Base-by-base conservation (phyloP, 2,888 invertebrate genomes). In the Sycophila texana region DNA sequence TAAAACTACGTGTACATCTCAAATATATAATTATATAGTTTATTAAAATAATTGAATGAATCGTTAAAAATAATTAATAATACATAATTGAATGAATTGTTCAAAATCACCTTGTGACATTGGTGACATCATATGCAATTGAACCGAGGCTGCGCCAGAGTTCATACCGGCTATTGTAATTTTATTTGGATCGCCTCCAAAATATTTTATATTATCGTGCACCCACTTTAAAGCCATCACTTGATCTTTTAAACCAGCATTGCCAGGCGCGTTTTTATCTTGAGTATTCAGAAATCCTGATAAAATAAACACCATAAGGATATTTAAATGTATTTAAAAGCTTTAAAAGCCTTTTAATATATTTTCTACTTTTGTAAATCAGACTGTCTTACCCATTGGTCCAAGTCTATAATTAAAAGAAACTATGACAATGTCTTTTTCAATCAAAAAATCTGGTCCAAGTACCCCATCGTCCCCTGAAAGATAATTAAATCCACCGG, bases 161-260 rank as follows among this genome's bases (percentile, higher is more conserved):
- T 84, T 85, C 0, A 82, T 76, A 12, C 89, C 89, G 22, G 86
- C 86, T 51, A 89, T 82, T 0, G 89, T 88, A 1, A 89, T 85
- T 74, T 84, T 85, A 4, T 85, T 77, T 0, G 84, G 84, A 78
- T 86, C 87, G 16, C 89, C 89, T n/a, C 89, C 88, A 49, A 89
- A 89, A 51, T 86, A 81, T 61, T 85, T 81, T 71, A 89, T 88
- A 60, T 89, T 89, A 51, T 89, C 85, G 73, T 83, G 83, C 39
- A 88, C 84, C 89, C 89, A 89, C 67, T 83, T 86, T 22, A 89
- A 75, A n/a, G 87, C 89, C 85, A 87, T 83, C 0, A 85, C 86
- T 80, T 89, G 88, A 79, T 89, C 89, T 76, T 89, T 89, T 74
- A 89, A 57, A 2, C 89, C 89, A 1, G 81, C 85, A 71, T 89